Base-by-base conservation (phyloP, 1,140 invertebrate genomes). In the Procambarus clarkii region DNA sequence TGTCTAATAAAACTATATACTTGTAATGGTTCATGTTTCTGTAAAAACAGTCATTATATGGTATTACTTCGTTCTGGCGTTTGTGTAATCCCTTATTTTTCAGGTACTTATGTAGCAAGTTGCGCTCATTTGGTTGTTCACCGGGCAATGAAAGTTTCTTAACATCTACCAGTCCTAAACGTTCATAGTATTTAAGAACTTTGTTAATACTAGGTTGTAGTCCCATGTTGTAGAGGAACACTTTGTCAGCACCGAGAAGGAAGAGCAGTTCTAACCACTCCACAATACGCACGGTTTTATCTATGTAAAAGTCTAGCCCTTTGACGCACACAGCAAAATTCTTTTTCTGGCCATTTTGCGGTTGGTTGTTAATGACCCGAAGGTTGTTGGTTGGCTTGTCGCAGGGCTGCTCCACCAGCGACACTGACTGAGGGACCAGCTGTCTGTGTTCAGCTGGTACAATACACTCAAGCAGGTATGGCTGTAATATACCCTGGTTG, bases 1-100 rank as follows among this genome's bases (percentile, higher is more conserved):
- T 97, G 94, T 99, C 98, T 45, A 99, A 95, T 18, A 99, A 95
- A 0, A 97, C 97, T 58, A 99, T 97, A 94, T 98, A 98, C 83
- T 98, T 96, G 94, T 98, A 99, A 71, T 96, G 95, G 94, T 98
- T 98, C 94, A 98, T 96, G 94, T 98, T 97, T 93, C 98, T 97
- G 95, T 99, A 99, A 7, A 99, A 95, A 94, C 98, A 99, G 94
- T 99, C 98, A 94, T 99, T 99, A 95, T 99, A 99, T 0, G 98
- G 98, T 93, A 99, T 98, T 64, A 99, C 95, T 94, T 99, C 98
- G 94, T 99, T 98, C 94, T 99, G 98, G 15, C 98, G 95, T 94
- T 99, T 99, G 94, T 98, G 96, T 93, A 97, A 98, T 2, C 97
- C 86, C 92, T 93, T 93, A 94, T 98, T 98, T 77, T 97, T 97